phyloP scores from a whole-genome alignment of 2,888 invertebrate genomes.

The Meliscaeva auricollis region DNA sequence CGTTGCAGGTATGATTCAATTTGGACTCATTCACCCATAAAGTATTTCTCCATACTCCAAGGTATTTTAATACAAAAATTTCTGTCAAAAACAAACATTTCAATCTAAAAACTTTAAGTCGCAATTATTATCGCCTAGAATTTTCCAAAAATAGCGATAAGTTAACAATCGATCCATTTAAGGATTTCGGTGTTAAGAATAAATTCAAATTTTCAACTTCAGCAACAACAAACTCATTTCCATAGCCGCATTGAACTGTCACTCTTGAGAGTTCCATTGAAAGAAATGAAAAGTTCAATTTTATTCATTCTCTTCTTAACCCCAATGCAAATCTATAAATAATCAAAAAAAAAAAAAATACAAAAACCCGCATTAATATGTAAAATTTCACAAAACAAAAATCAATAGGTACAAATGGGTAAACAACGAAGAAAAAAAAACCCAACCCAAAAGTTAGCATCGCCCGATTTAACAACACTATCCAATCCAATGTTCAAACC shows the following conservation, averaged over 20 bases:
- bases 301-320: slow-evolving; percentile 30
- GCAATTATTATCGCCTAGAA: neutral
- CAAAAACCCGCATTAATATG: neutral
- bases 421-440: slow-evolving; percentile 38
- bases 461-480: slow-evolving; percentile 9
- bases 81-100: no score
- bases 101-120: neutral
- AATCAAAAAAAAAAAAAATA: no score
- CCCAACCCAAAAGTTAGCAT: slow-evolving; percentile 52
- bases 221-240: slow-evolving; percentile 14
- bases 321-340: slow-evolving; percentile 20
- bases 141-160: neutral
- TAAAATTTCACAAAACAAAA: neutral
- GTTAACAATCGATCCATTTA: slow-evolving; percentile 29
- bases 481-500: slow-evolving; percentile 30
- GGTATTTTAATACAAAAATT: no score
- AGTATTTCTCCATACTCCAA: no score
- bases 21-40: no score
- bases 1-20: no score
- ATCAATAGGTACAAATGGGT: slow-evolving; percentile 21
- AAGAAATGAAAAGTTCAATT: slow-evolving; percentile 20
- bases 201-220: neutral
- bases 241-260: slow-evolving; percentile 22
- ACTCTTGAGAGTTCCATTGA: neutral
- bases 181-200: slow-evolving; percentile 5